Percentiles rank a stretch among this genome's conserved stretches.
phyloP scores from a whole-genome alignment of 2,888 invertebrate genomes.

The Morinoia aosen region DNA sequence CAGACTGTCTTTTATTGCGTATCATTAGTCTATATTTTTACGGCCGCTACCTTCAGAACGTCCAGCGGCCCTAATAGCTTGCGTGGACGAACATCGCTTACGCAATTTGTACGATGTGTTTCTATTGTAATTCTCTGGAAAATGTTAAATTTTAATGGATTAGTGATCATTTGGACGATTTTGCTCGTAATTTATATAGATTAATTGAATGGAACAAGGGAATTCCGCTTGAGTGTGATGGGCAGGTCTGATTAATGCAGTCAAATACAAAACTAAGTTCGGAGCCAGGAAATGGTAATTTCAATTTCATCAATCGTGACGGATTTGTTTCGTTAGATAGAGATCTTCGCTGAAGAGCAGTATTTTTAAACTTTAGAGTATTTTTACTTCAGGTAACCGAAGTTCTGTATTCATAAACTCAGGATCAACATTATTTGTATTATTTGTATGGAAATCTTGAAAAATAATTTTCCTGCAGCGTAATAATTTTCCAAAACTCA shows the following conservation, averaged over 20 bases:
- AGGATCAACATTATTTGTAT: neutral
- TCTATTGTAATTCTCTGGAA: neutral
- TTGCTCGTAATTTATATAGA: slow-evolving; percentile 3
- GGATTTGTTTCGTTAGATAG: neutral
- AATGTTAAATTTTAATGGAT: neutral
- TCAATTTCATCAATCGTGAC: neutral
- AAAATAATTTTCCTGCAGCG: neutral
- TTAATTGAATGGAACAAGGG: slow-evolving; percentile 4
- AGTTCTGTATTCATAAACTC: neutral
- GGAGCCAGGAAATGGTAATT: neutral
- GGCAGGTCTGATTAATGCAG: neutral
- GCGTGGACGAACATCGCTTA: slow-evolving; percentile 16
- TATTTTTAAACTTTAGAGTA: neutral
- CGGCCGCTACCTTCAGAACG: neutral
- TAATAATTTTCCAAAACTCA: too few species aligned
- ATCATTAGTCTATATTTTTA: slow-evolving; percentile 39
- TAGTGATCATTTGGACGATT: slow-evolving; percentile 2
- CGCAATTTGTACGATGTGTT: neutral
- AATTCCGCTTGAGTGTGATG: neutral
- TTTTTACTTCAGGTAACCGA: neutral
- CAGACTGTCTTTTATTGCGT: slow-evolving; percentile 40
- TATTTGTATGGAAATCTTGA: neutral
- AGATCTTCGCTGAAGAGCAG: neutral
- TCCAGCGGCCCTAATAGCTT: slow-evolving; percentile 22
- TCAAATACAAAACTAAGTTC: neutral